phyloP scores from a whole-genome alignment of 1,140 invertebrate species.

The Solen grandis region DNA sequence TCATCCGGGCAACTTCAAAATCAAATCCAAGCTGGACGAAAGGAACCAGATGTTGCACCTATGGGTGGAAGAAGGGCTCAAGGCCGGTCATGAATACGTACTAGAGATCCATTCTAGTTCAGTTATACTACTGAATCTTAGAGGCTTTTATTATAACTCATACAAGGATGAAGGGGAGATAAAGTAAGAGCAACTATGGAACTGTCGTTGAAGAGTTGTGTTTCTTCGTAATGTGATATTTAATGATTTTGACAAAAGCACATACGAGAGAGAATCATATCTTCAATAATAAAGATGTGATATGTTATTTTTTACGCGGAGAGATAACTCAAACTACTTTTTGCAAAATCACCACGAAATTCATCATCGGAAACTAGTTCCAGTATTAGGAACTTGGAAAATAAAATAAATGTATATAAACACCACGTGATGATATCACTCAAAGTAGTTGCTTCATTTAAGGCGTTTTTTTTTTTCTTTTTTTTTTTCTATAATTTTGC shows the following conservation, averaged over 20 bases:
- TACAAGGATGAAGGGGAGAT: constrained; percentile 9
- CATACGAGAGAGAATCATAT: not conserved
- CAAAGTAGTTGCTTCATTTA: no score
- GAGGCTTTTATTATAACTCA: constrained; percentile 14
- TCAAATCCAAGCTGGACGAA: not conserved
- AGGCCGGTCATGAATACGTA: not conserved
- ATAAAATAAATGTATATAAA: no score
- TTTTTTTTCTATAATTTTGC: no score
- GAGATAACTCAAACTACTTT: no score
- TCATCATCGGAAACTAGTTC: no score
- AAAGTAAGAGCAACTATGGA: not conserved
- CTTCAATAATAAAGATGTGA: not conserved
- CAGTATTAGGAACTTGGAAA: no score
- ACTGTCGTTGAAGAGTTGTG: not conserved
- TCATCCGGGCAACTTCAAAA: no score
- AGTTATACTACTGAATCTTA: not conserved
- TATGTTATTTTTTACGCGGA: not conserved
- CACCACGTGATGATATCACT: no score
- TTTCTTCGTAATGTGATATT: not conserved
- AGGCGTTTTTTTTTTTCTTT: no score
- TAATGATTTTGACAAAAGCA: not conserved
- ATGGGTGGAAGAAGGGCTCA: not conserved
- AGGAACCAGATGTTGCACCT: constrained; percentile 1
- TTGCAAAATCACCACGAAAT: no score
- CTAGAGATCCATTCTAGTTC: not conserved